A percentile compares a stretch with the other conserved stretches of the same genome.
Conservation (phyloP, 2,888 invertebrate species). For the Stomorhina lunata region DNA sequence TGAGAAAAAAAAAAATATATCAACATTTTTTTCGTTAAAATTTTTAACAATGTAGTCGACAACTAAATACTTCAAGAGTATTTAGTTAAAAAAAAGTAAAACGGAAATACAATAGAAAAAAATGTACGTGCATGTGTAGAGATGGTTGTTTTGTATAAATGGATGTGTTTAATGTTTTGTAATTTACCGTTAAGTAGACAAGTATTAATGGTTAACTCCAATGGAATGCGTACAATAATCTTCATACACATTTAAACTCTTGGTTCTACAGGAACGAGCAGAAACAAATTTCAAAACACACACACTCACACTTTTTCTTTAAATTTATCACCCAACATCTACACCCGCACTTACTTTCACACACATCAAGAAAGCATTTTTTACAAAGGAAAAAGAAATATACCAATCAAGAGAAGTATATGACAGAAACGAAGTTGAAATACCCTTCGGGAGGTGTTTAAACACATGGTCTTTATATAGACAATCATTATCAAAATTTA, state of each 20-base stretch:
- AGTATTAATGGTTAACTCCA: constrained; percentile 78
- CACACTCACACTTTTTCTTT: not conserved
- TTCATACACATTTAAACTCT: constrained; percentile 1
- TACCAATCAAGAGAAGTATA: not conserved
- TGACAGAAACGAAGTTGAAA: not conserved
- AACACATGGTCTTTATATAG: too few relatives aligned
- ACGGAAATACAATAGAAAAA: constrained; percentile 9
- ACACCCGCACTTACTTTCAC: not conserved
- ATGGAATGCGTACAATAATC: constrained; percentile 75
- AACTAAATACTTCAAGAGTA: constrained; percentile 63
- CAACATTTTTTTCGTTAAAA: constrained; percentile 35
- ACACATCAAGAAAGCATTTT: constrained; percentile 47
- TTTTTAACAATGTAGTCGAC: constrained; percentile 60
- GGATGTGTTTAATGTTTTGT: constrained; percentile 77
- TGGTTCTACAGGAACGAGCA: not conserved
- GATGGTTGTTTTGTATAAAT: constrained; percentile 52
- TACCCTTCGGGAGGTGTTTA: too few relatives aligned
- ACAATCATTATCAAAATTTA: too few relatives aligned
- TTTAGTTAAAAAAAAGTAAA: constrained; percentile 43
- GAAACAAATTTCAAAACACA: not conserved
- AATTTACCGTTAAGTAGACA: constrained; percentile 79
- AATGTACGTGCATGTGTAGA: constrained; percentile 45
- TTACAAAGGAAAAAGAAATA: constrained; percentile 11
- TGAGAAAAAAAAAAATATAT: constrained; percentile 37
- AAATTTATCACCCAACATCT: too few relatives aligned